Evolutionary conservation across 2,888 invertebrate species (phyloP).

Genomic region (Apantesis nais): DNA sequence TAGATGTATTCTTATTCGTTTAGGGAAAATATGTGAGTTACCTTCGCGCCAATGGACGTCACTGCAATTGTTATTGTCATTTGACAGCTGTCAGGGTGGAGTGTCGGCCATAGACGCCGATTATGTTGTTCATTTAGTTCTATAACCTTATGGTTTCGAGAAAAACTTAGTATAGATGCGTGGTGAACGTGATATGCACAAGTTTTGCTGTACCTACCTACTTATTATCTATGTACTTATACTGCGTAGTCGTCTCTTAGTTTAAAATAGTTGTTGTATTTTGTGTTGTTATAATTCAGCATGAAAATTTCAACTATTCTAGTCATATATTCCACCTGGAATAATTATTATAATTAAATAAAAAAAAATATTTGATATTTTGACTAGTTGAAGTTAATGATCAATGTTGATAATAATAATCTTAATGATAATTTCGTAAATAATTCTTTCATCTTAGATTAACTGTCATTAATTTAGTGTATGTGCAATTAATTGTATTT

Average conservation of each 20-base stretch:
- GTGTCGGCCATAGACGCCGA: slow-evolving; percentile 43
- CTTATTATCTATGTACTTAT: slow-evolving; percentile 47
- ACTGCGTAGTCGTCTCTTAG: slow-evolving; percentile 68
- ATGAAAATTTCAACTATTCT: slow-evolving; percentile 69
- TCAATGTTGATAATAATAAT: slow-evolving; percentile 58
- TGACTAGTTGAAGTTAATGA: slow-evolving; percentile 61
- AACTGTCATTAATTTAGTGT: slow-evolving; percentile 77
- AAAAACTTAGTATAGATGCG: slow-evolving; percentile 48
- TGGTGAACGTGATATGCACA: slow-evolving; percentile 68
- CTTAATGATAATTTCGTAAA: slow-evolving; percentile 70
- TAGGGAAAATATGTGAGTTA: slow-evolving; percentile 77
- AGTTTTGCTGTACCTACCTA: slow-evolving; percentile 71
- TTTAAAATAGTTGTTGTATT: slow-evolving; percentile 79
- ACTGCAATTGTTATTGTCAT: slow-evolving; percentile 36
- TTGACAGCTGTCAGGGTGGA: slow-evolving; percentile 41
- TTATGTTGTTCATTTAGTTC: slow-evolving; percentile 53
- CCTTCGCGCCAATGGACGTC: slow-evolving; percentile 57
- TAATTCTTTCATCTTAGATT: slow-evolving; percentile 72
- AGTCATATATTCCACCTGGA: slow-evolving; percentile 59
- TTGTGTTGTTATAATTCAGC: slow-evolving; percentile 74
- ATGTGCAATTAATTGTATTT: slow-evolving; percentile 81
- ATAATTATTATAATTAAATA: slow-evolving; percentile 48
- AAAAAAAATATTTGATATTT: slow-evolving; percentile 59
- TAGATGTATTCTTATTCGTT: slow-evolving; percentile 71
- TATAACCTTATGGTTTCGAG: slow-evolving; percentile 55